Base-by-base conservation (phyloP, 2,888 invertebrate species). In the Chironomus riparius region DNA sequence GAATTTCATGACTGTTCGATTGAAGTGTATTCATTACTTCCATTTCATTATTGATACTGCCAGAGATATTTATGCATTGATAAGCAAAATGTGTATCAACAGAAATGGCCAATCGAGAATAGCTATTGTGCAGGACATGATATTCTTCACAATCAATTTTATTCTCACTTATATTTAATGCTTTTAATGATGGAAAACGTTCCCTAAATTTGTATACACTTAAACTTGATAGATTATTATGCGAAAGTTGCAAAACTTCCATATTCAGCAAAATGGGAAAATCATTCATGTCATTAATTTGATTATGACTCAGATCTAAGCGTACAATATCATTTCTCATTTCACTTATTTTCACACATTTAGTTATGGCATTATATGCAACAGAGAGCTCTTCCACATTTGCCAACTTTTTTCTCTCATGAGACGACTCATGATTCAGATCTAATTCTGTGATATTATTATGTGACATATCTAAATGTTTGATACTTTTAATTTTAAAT, bases 401-500 rank as follows among this genome's bases (percentile, higher is more conserved):
- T 15, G 75, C 68, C 21, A 47, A 73, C 47, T 73, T 73, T 73
- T 65, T 73, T 38, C 15, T 73, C 73, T 68, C 50, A 1, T 18
- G 24, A 13, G 75, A 47, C n/a, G 18, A 56, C 6, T 56, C 15
- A 48, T 75, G 48, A 48, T 68, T 75, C 5, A 75, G 18, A 24
- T 75, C 75, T 2, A 75, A 24, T 13, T 21, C 1, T 12, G n/a
- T 68, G 21, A 75, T 48, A 7, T 50, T 68, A 21, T 75, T 75
- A 50, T 47, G 47, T 15, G 68, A 68, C 18, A 75, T 7, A 24
- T 68, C 38, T 13, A 48, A 68, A 21, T 6, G 24, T n/a, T 28
- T 22, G n/a, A 75, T 28, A 13, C 18, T 65, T 10, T 18, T 68
- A 6, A 68, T 13, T 48, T 38, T 6, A n/a, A 75, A 48, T 50